Conservation (phyloP, 2,113 vertebrate genomes). For the Hippotragus niger region DNA sequence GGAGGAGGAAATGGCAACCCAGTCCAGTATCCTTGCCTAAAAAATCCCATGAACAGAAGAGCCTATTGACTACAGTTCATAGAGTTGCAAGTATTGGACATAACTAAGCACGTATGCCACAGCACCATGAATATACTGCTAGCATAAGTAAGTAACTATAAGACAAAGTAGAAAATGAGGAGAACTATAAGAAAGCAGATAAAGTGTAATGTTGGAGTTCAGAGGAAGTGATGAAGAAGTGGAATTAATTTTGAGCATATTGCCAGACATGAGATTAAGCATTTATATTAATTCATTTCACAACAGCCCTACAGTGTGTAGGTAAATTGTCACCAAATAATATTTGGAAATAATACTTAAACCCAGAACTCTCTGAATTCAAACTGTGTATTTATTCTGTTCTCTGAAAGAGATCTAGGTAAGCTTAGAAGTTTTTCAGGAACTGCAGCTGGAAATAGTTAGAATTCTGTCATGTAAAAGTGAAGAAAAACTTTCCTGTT, state of each 20-base stretch:
- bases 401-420: neutral
- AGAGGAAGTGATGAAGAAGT: neutral
- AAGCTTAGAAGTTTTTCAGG: neutral
- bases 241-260: neutral
- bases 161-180: neutral
- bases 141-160: neutral
- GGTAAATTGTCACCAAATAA: neutral
- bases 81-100: neutral
- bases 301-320: neutral
- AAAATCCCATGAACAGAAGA: neutral
- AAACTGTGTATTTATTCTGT: neutral
- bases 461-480: neutral
- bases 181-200: neutral
- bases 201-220: neutral
- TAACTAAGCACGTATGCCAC: neutral
- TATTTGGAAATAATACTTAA: constrained; percentile 7
- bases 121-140: neutral
- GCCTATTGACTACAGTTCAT: neutral
- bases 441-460: neutral
- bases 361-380: neutral
- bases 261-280: neutral
- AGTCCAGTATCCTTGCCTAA: neutral
- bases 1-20: neutral
- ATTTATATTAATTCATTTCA: neutral
- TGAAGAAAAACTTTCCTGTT: neutral